These are phyloP conservation scores for Melanotaenia pygmaea DNA, from an alignment of 2,797 vertebrate species.

Conservation along the genomic window DNA sequence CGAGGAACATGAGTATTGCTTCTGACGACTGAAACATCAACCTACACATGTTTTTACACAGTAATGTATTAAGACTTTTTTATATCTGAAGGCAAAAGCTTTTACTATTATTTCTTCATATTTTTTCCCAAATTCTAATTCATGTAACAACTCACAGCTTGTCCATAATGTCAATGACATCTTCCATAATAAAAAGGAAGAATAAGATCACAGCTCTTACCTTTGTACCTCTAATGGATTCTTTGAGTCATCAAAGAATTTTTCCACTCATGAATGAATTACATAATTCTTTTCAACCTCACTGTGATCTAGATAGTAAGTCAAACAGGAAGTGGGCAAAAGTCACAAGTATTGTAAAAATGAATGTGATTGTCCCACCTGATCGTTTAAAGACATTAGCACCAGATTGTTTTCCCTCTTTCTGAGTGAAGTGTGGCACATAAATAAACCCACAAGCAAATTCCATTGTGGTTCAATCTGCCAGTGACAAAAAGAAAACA, in stretches of 20 bases:
- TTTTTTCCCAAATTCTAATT: background rate
- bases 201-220: background rate
- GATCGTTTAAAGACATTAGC: conserved; percentile 60
- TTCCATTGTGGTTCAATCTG: conserved; percentile 67
- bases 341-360: background rate
- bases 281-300: conserved; percentile 6
- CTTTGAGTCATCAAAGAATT: conserved; percentile 7
- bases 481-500: conserved; percentile 5
- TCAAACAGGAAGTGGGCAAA: background rate
- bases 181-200: background rate
- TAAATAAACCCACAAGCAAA: conserved; percentile 80
- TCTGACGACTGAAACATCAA: conserved; percentile 9
- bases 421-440: conserved; percentile 58
- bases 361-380: conserved; percentile 56
- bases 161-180: conserved; percentile 1
- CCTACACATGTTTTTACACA: background rate
- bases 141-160: background rate
- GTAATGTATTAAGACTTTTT: background rate
- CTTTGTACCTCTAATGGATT: conserved; percentile 11
- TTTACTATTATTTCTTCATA: background rate
- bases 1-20: background rate
- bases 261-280: background rate
- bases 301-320: background rate
- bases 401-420: conserved; percentile 18
- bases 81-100: conserved; percentile 1